Base-by-base conservation (phyloP, 2,888 invertebrate genomes). In the Machimus atricapillus region DNA sequence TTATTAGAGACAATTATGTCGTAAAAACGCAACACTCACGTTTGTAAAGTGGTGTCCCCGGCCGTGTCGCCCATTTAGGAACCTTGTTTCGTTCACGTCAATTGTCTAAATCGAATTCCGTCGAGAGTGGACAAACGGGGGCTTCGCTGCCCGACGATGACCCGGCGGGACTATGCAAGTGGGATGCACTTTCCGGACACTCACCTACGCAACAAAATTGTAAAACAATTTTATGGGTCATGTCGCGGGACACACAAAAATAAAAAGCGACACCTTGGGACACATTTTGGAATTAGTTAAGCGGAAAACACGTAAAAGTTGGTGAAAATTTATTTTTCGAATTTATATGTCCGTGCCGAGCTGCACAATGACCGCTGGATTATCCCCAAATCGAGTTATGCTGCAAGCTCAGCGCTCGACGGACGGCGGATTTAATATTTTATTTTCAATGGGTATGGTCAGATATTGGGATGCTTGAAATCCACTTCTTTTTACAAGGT, bases 271-370 rank as follows among this genome's bases (percentile, higher is more conserved):
- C 27, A 9, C 56, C 81, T 31, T 46, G 46, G 81, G 56, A 56
- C 56, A 81, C 56, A 27, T 81, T 81, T 81, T 34, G 52, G 81
- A 81, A 56, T 46, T 81, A 81, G 56, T 81, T 52, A 27, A 56
- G 81, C 56, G 46, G 34, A 81, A 81, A 56, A 34, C 56, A 81
- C 81, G 34, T 46, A 56, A 81, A 81, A 81, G 81, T 81, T 52
- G 16, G 52, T 56, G 52, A 56, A 81, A 81, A 81, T 78, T 16
- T 43, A 78, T 78, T 78, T 78, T 78, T 23, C 2, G 23, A 43
- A 40, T 40, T 40, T 78, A 37, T 43, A 78, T 34, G 77, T 77
- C 78, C 23, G 12, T 66, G 23, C 27, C 27, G 19, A 4, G 66
- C 23, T 66, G 23, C 23, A 27, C 23, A 27, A 66, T 27, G 66